Conservation (phyloP, 2,797 vertebrate species). For the Arctocebus calabarensis region DNA sequence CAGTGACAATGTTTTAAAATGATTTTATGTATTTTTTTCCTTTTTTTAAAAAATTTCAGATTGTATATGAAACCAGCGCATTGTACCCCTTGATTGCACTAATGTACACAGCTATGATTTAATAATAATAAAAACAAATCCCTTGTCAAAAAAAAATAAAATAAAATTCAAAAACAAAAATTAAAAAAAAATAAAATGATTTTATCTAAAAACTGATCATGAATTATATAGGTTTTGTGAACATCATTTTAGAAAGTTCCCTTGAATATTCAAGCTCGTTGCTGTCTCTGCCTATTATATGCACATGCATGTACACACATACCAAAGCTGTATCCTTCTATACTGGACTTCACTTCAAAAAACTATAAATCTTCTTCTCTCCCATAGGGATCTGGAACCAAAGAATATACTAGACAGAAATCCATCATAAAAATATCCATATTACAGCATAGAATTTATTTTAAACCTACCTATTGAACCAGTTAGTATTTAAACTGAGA, state of each 20-base stretch:
- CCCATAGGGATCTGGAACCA: neutral
- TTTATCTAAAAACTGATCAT: neutral
- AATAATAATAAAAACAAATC: too few relatives aligned
- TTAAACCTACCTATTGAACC: neutral
- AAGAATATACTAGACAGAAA: slow-evolving; percentile 14
- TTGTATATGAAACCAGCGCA: too few relatives aligned
- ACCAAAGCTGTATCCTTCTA: neutral
- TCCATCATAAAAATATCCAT: neutral
- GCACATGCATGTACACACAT: neutral
- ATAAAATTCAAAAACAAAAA: too few relatives aligned
- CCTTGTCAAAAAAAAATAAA: too few relatives aligned
- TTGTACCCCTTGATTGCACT: too few relatives aligned
- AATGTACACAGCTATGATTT: too few relatives aligned
- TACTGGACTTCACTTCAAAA: neutral
- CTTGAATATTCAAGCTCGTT: neutral
- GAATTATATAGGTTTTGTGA: neutral
- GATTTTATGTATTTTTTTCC: too few relatives aligned
- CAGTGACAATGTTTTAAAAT: neutral
- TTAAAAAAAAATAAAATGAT: too few relatives aligned
- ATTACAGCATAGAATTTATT: neutral
- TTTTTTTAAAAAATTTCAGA: too few relatives aligned
- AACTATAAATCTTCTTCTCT: neutral
- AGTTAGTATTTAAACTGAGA: neutral
- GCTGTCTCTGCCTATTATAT: neutral
- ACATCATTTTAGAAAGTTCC: neutral